Base-by-base conservation (phyloP, 2,797 vertebrate species). In the Spinus olivaceus region DNA sequence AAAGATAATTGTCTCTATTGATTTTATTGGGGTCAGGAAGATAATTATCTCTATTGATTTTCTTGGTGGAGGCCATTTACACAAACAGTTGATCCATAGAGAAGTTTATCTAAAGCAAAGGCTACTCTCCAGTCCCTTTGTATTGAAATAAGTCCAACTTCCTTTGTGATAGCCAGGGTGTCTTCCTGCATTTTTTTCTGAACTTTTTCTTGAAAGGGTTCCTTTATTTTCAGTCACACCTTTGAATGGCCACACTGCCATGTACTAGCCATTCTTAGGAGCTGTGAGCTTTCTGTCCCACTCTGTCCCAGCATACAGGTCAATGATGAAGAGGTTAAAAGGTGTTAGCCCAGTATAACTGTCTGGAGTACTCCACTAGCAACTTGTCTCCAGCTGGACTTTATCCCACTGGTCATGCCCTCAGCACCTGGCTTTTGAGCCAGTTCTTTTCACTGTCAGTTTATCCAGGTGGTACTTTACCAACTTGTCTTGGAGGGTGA, bases 261-360 rank as follows among this genome's bases (percentile, higher is more conserved):
- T 8, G 12, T 42, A 14, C 23, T 28, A 1, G 1, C 53, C 19
- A 30, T 13, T 46, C 13, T 21, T 57, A 0, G 33, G 4, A 12
- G 35, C 70, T 66, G 37, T 81, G 53, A 28, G 20, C 18, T 57
- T 42, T 12, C 6, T 30, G 5, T 37, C 12, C 37, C 1, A 1
- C 6, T 60, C n/a, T 60, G 51, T 44, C 28, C 22, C 41, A 61
- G 16, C 42, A 61, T 46, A 10, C 20, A n/a, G 37, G 23, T 47
- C 32, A 47, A 1, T 30, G 30, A 37, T n/a, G 64, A 61, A 39
- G 59, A 54, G 8, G 12, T 56, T 60, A 22, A 63, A 23, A 17
- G 59, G 15, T 3, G 5, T 9, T 83, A 8, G 17, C 32, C 27
- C 20, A n/a, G 6, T 42, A 27, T 37, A 4, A 15, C 0, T 33